A percentile compares a stretch with the other conserved stretches of the same genome.
phyloP scores from a whole-genome alignment of 2,113 vertebrate genomes.

The Genyomyrus donnyi region DNA sequence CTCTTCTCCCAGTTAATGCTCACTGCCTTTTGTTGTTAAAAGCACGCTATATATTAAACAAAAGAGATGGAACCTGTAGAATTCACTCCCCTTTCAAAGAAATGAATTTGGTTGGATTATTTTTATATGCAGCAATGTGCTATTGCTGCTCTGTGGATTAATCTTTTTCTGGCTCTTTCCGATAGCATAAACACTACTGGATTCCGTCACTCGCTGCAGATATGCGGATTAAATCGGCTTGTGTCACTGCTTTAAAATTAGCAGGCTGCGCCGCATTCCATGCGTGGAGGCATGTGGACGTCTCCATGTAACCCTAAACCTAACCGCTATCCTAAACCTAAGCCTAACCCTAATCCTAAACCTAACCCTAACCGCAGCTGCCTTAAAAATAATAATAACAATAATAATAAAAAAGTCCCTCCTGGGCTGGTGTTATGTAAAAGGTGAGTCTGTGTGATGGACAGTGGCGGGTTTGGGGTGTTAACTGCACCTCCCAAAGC shows the following conservation, averaged over 20 bases:
- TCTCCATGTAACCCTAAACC: background rate
- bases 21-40: background rate
- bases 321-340: no score
- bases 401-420: background rate
- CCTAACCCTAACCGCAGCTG: background rate
- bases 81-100: background rate
- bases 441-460: background rate
- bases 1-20: background rate
- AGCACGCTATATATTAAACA: background rate
- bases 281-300: background rate
- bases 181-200: background rate
- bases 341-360: no score
- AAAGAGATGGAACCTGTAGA: background rate
- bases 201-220: background rate
- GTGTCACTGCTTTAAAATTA: constrained; percentile 11
- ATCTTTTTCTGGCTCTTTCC: background rate
- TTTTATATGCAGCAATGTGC: background rate
- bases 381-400: background rate
- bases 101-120: background rate
- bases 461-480: background rate
- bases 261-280: background rate
- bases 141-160: no score
- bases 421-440: background rate
- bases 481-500: background rate
- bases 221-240: background rate